Evolutionary conservation across 2,113 vertebrate species (phyloP).

Genomic region (Rattus rattus): DNA sequence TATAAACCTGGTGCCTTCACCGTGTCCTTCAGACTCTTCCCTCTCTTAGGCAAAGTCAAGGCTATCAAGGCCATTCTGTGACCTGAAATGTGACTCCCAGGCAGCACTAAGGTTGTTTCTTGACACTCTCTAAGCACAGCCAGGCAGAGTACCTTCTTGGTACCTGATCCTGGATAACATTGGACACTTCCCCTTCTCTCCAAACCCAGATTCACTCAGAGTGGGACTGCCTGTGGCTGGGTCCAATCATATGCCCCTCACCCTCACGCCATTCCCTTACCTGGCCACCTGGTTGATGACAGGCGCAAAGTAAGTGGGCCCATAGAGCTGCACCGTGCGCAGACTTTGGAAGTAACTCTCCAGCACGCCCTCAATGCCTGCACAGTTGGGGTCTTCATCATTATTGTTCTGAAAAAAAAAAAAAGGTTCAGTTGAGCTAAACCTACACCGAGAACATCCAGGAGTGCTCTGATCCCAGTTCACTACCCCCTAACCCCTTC

Average conservation of each 20-base stretch:
- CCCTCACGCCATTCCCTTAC: slow-evolving; percentile 83
- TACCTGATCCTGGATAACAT: background rate
- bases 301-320: slow-evolving; percentile 96
- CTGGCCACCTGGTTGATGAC: slow-evolving; percentile 97
- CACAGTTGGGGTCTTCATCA: slow-evolving; percentile 92
- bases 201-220: background rate
- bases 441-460: fast-evolving
- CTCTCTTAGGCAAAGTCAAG: background rate
- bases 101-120: background rate
- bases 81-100: background rate
- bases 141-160: background rate
- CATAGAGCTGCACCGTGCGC: slow-evolving; percentile 94
- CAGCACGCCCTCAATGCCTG: slow-evolving; percentile 92
- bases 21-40: background rate
- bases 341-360: slow-evolving; percentile 96
- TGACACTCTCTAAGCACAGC: background rate
- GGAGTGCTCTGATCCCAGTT: slow-evolving; percentile 19
- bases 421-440: background rate
- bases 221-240: background rate
- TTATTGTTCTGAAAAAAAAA: slow-evolving; percentile 89
- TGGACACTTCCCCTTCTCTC: background rate
- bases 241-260: background rate
- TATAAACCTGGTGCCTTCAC: background rate
- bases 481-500: background rate
- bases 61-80: background rate